A percentile compares a stretch with the other conserved stretches of the same genome.
Conservation (phyloP, 2,113 vertebrate species). For the Mixornis gularis region DNA sequence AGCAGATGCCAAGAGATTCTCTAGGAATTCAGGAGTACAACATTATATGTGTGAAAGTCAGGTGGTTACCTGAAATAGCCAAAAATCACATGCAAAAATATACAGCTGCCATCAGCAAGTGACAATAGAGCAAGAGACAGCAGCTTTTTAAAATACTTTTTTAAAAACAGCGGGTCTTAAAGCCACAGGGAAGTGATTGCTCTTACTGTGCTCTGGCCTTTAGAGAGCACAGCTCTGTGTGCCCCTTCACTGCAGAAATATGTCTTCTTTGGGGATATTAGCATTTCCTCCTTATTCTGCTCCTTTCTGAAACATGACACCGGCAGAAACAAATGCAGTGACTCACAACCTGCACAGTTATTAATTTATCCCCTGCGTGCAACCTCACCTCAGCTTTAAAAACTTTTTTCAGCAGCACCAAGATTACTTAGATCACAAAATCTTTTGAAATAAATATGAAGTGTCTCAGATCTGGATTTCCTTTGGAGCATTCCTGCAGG, state of each 20-base stretch:
- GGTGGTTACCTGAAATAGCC: neutral
- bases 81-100: constrained; percentile 23
- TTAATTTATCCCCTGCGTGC: neutral
- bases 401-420: neutral
- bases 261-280: neutral
- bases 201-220: neutral
- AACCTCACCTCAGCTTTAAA: neutral
- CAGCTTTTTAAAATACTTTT: neutral
- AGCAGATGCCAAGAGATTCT: neutral
- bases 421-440: neutral
- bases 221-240: neutral
- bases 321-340: neutral
- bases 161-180: neutral
- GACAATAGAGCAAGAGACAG: neutral
- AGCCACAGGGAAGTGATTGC: neutral
- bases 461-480: neutral
- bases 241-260: neutral
- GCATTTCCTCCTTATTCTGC: neutral
- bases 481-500: neutral
- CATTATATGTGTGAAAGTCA: neutral
- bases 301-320: neutral
- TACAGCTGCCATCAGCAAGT: neutral
- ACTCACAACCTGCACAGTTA: neutral
- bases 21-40: neutral
- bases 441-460: neutral